Percentiles rank a stretch among this genome's conserved stretches.
Evolutionary conservation across 2,888 invertebrate species (phyloP).

Genomic region (Meloe dianella): DNA sequence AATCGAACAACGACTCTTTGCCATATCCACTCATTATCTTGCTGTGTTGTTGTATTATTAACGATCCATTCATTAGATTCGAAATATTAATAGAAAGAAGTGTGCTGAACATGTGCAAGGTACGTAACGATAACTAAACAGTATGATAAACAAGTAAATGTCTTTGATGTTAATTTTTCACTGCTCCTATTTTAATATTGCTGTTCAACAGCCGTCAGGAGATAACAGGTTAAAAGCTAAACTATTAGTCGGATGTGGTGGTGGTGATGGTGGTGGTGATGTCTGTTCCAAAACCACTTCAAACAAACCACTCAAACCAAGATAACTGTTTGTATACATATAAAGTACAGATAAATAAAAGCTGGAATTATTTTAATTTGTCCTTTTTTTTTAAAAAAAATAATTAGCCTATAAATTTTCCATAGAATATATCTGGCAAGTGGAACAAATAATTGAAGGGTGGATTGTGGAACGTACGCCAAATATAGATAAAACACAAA

Average conservation of each 20-base stretch:
- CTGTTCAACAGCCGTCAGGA: neutral
- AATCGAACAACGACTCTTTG: neutral
- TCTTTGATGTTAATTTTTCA: conserved; percentile 30
- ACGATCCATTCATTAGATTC: neutral
- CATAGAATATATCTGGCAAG: neutral
- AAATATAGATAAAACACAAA: conserved; percentile 8
- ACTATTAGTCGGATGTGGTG: conserved; percentile 5
- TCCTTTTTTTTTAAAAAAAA: neutral
- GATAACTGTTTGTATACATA: neutral
- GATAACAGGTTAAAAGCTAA: conserved; percentile 9
- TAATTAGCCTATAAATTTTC: neutral
- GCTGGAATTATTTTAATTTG: neutral
- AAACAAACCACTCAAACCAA: neutral
- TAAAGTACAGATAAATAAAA: neutral
- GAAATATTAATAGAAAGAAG: conserved; percentile 18
- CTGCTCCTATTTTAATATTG: neutral
- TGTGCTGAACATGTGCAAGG: conserved; percentile 31
- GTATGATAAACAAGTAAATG: conserved; percentile 31
- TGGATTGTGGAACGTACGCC: neutral
- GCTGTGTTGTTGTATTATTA: neutral
- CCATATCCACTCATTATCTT: neutral
- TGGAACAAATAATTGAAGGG: conserved; percentile 7
- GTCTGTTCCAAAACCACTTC: conserved; percentile 9
- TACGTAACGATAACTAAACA: conserved; percentile 25
- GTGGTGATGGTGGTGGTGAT: neutral